A percentile compares a stretch with the other conserved stretches of the same genome.
Conservation (phyloP, 2,888 invertebrate species). For the Rhingia campestris region DNA sequence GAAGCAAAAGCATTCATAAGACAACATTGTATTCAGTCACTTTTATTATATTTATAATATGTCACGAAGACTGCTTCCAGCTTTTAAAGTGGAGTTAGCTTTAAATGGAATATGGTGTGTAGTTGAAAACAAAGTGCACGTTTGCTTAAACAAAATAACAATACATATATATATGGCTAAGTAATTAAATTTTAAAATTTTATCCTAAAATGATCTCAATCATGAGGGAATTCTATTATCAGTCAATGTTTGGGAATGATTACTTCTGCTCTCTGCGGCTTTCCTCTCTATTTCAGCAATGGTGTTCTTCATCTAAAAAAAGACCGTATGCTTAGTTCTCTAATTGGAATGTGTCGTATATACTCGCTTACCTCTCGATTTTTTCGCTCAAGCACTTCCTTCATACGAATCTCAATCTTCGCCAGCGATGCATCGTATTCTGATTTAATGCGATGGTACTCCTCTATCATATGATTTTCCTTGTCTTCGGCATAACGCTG, state of each 20-base stretch:
- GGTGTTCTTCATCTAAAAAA: constrained; percentile 69
- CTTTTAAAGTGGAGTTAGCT: constrained; percentile 24
- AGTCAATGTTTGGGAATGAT: constrained; percentile 35
- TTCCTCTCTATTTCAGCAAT: constrained; percentile 60
- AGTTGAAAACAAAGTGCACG: constrained; percentile 53
- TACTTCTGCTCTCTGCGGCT: constrained; percentile 14
- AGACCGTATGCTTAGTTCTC: background rate
- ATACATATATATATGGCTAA: constrained; percentile 11
- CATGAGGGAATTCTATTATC: constrained; percentile 25
- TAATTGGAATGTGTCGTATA: background rate
- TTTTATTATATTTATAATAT: constrained; percentile 61
- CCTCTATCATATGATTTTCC: constrained; percentile 86
- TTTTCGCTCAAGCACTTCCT: constrained; percentile 78
- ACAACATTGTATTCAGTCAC: constrained; percentile 15
- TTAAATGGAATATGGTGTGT: constrained; percentile 53
- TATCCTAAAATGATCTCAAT: background rate
- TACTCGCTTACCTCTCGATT: constrained; percentile 75
- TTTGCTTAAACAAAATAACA: constrained; percentile 28
- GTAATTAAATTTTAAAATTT: constrained; percentile 8
- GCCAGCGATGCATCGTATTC: constrained; percentile 83
- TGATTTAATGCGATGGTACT: constrained; percentile 86
- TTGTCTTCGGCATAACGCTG: constrained; percentile 87
- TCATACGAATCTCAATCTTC: constrained; percentile 78
- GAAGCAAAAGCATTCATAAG: too few species aligned
- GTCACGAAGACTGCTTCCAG: constrained; percentile 10